phyloP scores from a whole-genome alignment of 1,140 invertebrate genomes.

The Drosophila nigrodunni region DNA sequence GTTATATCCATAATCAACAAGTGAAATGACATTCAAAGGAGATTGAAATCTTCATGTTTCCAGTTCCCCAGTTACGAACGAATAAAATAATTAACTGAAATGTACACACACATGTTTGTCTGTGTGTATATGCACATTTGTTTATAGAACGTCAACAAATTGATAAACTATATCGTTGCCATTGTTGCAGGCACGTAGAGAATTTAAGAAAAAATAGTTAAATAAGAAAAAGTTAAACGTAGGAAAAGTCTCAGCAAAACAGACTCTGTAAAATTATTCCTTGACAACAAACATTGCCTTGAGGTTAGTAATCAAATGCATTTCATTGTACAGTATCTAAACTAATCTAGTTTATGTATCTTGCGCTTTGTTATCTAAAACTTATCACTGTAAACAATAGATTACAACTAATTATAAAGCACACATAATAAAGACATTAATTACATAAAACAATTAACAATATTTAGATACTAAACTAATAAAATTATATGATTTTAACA shows the following conservation, averaged over 20 bases:
- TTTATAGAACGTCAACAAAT: not conserved
- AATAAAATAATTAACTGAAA: constrained; percentile 10
- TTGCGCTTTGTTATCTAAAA: not conserved
- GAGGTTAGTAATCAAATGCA: not conserved
- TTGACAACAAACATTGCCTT: not conserved
- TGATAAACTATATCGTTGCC: constrained; percentile 1
- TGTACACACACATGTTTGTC: not conserved
- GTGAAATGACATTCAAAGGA: constrained; percentile 28
- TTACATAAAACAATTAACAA: not conserved
- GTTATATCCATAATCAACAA: constrained; percentile 8
- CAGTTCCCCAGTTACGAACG: not conserved
- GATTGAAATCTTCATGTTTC: constrained; percentile 9
- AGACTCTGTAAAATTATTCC: not conserved
- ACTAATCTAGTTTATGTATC: constrained; percentile 5
- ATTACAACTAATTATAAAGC: constrained; percentile 13
- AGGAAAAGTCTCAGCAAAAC: not conserved
- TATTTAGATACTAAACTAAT: no score
- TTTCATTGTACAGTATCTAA: not conserved
- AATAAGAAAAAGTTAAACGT: not conserved
- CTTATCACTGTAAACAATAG: constrained; percentile 17
- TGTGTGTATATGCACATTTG: not conserved
- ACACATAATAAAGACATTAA: constrained; percentile 2
- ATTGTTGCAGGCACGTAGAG: constrained; percentile 6
- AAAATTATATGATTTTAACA: no score
- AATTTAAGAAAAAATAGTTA: not conserved